Evolutionary conservation across 2,888 invertebrate genomes (phyloP), one percentile per base, ranked within the genome.

Genomic region (Hecatera dysodea): DNA sequence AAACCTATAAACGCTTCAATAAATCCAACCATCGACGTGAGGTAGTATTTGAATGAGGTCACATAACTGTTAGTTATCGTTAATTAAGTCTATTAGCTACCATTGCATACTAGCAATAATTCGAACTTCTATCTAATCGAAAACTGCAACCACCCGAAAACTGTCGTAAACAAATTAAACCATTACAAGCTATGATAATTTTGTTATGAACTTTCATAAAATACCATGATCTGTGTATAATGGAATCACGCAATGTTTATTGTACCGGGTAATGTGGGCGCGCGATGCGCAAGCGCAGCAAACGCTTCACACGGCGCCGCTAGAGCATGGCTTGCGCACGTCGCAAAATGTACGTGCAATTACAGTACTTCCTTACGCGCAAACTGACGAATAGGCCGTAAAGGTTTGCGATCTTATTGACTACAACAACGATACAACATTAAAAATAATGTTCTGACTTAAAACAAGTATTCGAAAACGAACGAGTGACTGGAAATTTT

Each of bases 191-290:
- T 78, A 1, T 75, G 60, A 71, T 75, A n/a, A 65, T 62, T 75
- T 67, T 81, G 60, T 76, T 85, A 86, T 83, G 85, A 90, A 90
- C 91, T 91, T 91, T 93, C 90, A 87, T 86, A 89, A 90, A 91
- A 91, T 91, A 89, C 90, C 89, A 91, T 92, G 88, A 90, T 90
- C 87, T 81, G 80, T 81, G 57, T 73, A 74, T 79, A 82, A 82
- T 81, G 50, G 64, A 75, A 79, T 75, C 82, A 83, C 80, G 85
- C 80, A 84, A 86, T 77, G 60, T 62, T 75, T 69, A 79, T 80
- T 85, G 86, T 85, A 61, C 86, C 72, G 39, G 64, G 72, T 81
- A 70, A 81, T 82, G 77, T 86, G 84, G 78, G 83, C 87, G 82
- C 84, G 82, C 85, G 75, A 83, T 84, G 75, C 67, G 70, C 72